Percentiles rank a stretch among this genome's conserved stretches.
phyloP scores from a whole-genome alignment of 2,888 invertebrate genomes.

The Tortrix viridana region DNA sequence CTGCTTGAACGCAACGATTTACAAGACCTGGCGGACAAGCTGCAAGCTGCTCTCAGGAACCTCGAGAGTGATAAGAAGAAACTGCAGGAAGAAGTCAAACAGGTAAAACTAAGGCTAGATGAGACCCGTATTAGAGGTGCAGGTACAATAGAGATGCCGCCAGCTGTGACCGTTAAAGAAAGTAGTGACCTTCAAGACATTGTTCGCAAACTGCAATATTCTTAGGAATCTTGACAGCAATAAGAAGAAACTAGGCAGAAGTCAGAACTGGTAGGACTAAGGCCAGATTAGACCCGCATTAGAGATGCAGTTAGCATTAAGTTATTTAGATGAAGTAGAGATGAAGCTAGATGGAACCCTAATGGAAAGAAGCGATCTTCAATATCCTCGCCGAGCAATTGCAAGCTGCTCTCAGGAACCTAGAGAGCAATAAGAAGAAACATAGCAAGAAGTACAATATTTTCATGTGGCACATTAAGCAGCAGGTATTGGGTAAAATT shows the following conservation, averaged over 20 bases:
- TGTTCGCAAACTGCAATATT: constrained; percentile 88
- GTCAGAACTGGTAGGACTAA: constrained; percentile 84
- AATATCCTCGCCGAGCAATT: constrained; percentile 90
- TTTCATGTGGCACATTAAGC: too few species aligned
- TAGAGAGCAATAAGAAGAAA: constrained; percentile 89
- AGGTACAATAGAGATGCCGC: too few species aligned
- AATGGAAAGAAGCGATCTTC: constrained; percentile 89
- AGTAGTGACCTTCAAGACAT: constrained; percentile 90
- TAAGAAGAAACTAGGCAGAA: constrained; percentile 89
- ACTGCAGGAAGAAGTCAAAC: constrained; percentile 88
- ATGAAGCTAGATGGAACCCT: constrained; percentile 89
- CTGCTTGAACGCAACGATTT: constrained; percentile 89
- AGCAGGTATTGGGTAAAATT: too few species aligned
- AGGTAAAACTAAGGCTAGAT: constrained; percentile 66
- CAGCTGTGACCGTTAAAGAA: too few species aligned
- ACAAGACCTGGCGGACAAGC: constrained; percentile 89
- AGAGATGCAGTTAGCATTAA: too few species aligned
- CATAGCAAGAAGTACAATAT: constrained; percentile 88
- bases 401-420: constrained; percentile 86
- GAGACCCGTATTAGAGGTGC: background rate
- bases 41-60: constrained; percentile 87
- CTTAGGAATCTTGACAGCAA: constrained; percentile 89
- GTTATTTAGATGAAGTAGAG: constrained; percentile 91
- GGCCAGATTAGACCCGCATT: background rate
- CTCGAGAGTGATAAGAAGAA: constrained; percentile 90